Evolutionary conservation across 2,797 vertebrate species (phyloP).

Genomic region (Acestrorhynchus altus): DNA sequence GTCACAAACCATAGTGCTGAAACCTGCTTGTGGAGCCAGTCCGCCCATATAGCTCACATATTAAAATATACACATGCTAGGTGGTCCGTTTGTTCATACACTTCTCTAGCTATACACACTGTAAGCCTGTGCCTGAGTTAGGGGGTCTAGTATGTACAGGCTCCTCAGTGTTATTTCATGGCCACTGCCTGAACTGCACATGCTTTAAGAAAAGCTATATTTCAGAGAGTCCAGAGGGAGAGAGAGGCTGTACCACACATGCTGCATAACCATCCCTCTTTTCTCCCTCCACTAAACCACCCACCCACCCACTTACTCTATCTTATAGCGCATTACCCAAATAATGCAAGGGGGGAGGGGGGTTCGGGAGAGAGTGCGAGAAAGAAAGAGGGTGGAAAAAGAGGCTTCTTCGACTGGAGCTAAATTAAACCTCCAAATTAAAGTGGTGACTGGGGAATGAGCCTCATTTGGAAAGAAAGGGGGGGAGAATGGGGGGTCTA

Average conservation of each 20-base stretch:
- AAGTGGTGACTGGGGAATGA: slow-evolving; percentile 49
- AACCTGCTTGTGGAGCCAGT: not conserved
- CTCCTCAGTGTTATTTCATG: slow-evolving; percentile 44
- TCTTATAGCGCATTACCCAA: slow-evolving; percentile 28
- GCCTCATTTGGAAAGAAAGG: slow-evolving; percentile 50
- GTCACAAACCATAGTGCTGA: not conserved
- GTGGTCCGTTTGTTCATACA: not conserved
- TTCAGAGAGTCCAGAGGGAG: slow-evolving; percentile 42
- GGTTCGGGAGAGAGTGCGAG: not conserved
- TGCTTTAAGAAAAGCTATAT: slow-evolving; percentile 44
- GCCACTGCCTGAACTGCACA: slow-evolving; percentile 47
- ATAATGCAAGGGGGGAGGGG: slow-evolving; percentile 15
- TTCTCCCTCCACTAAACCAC: not conserved
- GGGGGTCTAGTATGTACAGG: not conserved
- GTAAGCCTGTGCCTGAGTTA: slow-evolving; percentile 24
- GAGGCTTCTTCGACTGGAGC: slow-evolving; percentile 53
- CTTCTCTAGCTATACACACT: not conserved
- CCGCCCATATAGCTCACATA: not conserved
- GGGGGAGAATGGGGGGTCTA: not conserved
- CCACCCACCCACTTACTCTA: slow-evolving; percentile 16
- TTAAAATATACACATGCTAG: not conserved
- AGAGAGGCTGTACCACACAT: slow-evolving; percentile 38
- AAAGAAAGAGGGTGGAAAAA: not conserved
- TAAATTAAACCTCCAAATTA: slow-evolving; percentile 63
- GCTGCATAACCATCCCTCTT: slow-evolving; percentile 41